A percentile compares a stretch with the other conserved stretches of the same genome.
These are phyloP conservation scores for Lipotes vexillifer DNA, from an alignment of 2,113 vertebrate species.

Conservation along the genomic window DNA sequence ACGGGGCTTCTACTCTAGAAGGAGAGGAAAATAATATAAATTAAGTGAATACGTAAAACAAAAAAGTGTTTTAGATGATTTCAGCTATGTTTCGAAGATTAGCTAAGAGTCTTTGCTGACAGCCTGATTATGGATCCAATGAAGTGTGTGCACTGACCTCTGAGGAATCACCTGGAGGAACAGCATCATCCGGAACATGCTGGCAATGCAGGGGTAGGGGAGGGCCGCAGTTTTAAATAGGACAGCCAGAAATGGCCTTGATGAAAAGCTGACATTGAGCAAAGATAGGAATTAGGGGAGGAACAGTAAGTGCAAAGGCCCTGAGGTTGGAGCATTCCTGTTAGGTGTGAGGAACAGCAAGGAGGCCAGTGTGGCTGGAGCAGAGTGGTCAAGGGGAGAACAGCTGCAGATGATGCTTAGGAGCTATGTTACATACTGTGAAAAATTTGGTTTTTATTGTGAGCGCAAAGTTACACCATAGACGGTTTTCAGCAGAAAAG, in stretches of 20 bases:
- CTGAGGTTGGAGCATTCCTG: neutral
- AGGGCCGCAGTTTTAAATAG: neutral
- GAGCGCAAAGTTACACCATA: neutral
- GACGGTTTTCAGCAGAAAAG: neutral
- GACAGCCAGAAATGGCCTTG: neutral
- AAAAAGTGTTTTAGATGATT: neutral
- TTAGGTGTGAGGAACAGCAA: neutral
- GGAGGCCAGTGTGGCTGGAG: neutral
- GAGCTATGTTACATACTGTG: accelerated
- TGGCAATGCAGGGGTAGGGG: neutral
- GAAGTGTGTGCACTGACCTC: too few species aligned
- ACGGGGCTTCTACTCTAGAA: too few species aligned
- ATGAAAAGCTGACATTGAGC: neutral
- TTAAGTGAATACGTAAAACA: neutral
- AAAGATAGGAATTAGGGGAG: neutral
- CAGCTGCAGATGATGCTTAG: too few species aligned
- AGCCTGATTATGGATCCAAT: neutral
- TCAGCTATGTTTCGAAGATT: neutral
- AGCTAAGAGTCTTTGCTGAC: neutral
- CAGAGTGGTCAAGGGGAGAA: neutral
- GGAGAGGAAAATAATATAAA: neutral
- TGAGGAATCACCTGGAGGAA: neutral
- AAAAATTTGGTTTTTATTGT: neutral
- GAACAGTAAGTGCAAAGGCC: neutral
- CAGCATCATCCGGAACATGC: accelerated